Base-by-base conservation (phyloP, 1,140 invertebrate genomes). In the Drosophila miranda region DNA sequence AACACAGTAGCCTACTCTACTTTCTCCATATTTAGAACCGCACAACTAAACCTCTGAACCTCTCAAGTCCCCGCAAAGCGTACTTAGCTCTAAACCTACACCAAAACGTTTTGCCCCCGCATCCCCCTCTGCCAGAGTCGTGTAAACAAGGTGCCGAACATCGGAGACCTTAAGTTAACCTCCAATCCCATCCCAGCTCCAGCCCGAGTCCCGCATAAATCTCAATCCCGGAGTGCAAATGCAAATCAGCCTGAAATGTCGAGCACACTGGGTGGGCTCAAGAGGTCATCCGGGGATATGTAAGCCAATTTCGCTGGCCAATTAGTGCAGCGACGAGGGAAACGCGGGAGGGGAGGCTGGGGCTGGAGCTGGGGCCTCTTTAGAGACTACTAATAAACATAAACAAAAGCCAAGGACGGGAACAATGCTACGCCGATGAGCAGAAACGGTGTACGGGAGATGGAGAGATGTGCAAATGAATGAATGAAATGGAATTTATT, bases 121-220 rank as follows among this genome's bases (percentile, higher is more conserved):
- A 19, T 61, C 62, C 21, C 6, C 34, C n/a, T 16, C 8, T 23
- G 9, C 21, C 11, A 2, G 11, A 44, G 19, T 13, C 45, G 21
- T 70, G 67, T 70, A 58, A 50, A 70, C 67, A 70, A 58, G 64
- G 53, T 69, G 67, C 38, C 53, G 45, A 69, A 49, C 28, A 66
- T 66, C 34, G 23, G 49, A 23, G 4, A 28, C 13, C 21, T 11
- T 21, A 1, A 45, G 43, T 38, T 48, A 43, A 67, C 61, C 67
- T 23, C 23, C 13, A 30, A 34, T 13, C n/a, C n/a, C 46, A 9
- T 11, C 9, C 8, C 21, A 21, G 21, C 13, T 13, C 11, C 14
- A 11, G 11, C 4, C 14, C 16, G 3, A 16, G 8, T 21, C 21
- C 45, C 41, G 3, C n/a, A 58, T 57, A 57, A 70, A 58, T 70